These are phyloP conservation scores for Stegodyphus dumicola DNA, from an alignment of 1,140 invertebrate genomes.

Conservation along the genomic window DNA sequence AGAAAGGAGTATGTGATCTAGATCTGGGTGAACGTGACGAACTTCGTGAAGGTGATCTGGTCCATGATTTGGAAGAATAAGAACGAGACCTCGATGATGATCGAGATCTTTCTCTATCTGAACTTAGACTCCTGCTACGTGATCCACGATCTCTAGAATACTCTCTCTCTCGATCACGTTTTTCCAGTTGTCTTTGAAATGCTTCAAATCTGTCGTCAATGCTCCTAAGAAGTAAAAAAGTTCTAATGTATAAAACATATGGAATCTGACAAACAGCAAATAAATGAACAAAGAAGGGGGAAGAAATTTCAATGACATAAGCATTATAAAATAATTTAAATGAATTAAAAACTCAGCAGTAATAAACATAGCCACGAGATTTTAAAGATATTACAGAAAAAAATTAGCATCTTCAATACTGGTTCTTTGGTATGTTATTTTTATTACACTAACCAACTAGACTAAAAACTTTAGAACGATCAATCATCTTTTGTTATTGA, in stretches of 20 bases:
- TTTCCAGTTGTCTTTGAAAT: constrained; percentile 81
- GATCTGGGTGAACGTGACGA: constrained; percentile 64
- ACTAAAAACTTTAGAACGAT: too few relatives aligned
- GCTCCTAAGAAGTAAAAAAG: constrained; percentile 69
- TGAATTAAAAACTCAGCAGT: too few relatives aligned
- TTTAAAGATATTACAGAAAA: too few relatives aligned
- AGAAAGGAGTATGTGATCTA: constrained; percentile 30
- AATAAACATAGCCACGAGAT: too few relatives aligned
- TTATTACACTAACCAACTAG: too few relatives aligned
- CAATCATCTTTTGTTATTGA: too few relatives aligned
- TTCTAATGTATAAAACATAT: not conserved
- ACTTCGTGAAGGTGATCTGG: constrained; percentile 64
- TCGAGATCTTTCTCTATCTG: constrained; percentile 45
- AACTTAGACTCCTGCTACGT: constrained; percentile 71
- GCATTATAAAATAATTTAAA: too few relatives aligned
- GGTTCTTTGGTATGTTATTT: too few relatives aligned
- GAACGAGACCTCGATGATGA: constrained; percentile 29
- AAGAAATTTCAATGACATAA: too few relatives aligned
- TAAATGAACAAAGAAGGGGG: too few relatives aligned
- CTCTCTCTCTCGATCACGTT: constrained; percentile 11
- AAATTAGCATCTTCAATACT: too few relatives aligned
- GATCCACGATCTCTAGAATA: not conserved
- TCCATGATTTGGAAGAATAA: constrained; percentile 61
- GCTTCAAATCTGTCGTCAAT: constrained; percentile 85
- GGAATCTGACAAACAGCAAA: too few relatives aligned